These are phyloP conservation scores for Drosophila borealis DNA, from an alignment of 2,888 invertebrate genomes.

Conservation along the genomic window DNA sequence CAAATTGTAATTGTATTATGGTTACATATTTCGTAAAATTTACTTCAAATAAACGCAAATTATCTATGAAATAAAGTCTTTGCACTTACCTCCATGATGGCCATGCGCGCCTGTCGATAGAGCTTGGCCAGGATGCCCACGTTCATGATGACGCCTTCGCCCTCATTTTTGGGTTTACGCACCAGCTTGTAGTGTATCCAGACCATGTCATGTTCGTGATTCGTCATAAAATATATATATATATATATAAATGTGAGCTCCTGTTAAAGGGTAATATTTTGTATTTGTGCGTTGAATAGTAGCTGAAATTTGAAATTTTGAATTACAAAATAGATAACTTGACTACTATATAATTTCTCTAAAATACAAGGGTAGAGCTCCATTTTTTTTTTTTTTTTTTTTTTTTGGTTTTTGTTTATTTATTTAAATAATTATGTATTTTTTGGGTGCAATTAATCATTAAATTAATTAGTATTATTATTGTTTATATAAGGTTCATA, in stretches of 20 bases:
- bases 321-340: conserved; percentile 1
- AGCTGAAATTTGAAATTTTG: conserved; percentile 30
- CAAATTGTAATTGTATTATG: conserved; percentile 29
- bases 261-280: not conserved
- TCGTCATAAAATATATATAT: conserved; percentile 40
- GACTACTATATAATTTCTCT: not conserved
- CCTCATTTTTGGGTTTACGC: conserved; percentile 16
- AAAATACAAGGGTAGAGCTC: not conserved
- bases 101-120: conserved; percentile 31
- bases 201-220: conserved; percentile 49
- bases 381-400: not conserved
- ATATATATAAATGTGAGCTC: conserved; percentile 8
- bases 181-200: conserved; percentile 36
- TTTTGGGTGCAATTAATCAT: conserved; percentile 83
- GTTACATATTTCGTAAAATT: conserved; percentile 17
- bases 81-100: conserved; percentile 49
- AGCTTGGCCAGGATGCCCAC: conserved; percentile 35
- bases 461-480: conserved; percentile 83
- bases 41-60: conserved; percentile 45
- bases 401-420: conserved; percentile 65
- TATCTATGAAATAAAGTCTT: not conserved
- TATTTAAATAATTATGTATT: conserved; percentile 83
- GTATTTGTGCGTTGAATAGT: conserved; percentile 8
- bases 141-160: conserved; percentile 30
- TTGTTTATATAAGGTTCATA: conserved; percentile 83